A percentile compares a stretch with the other conserved stretches of the same genome.
Conservation (phyloP, 2,888 invertebrate species). For the Ceriagrion tenellum region DNA sequence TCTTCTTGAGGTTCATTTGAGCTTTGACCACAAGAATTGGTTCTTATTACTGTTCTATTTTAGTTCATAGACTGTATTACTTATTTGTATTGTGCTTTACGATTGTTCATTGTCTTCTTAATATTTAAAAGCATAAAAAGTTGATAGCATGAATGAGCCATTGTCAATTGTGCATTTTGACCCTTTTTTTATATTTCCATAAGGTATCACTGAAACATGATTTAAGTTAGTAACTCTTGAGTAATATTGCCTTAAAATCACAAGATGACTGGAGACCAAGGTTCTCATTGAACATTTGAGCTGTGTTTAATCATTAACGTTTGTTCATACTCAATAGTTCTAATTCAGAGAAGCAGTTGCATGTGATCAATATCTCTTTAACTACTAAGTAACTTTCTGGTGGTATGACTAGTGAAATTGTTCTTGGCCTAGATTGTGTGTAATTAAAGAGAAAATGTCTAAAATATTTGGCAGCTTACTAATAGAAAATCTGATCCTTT, state of each 20-base stretch:
- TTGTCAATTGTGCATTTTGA: background rate
- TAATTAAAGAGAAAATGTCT: background rate
- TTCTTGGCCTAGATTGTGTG: conserved; percentile 1
- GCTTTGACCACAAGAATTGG: no score
- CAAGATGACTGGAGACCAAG: background rate
- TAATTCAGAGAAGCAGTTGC: background rate
- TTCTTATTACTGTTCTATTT: no score
- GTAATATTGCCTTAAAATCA: no score
- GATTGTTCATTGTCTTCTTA: no score
- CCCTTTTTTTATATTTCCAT: background rate
- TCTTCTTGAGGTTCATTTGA: no score
- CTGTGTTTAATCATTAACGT: background rate
- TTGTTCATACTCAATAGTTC: background rate
- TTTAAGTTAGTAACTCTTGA: background rate
- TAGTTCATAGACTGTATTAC: no score
- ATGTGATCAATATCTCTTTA: background rate
- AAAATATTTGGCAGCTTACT: background rate
- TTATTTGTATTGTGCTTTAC: no score
- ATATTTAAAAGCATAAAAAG: no score
- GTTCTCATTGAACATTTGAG: background rate
- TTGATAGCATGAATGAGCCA: background rate
- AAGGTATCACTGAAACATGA: background rate
- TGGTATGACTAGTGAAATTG: background rate
- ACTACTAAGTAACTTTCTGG: background rate
- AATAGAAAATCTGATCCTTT: background rate